A percentile compares a stretch with the other conserved stretches of the same genome.
phyloP scores from a whole-genome alignment of 2,113 vertebrate genomes.

The Marcusenius ussheri region DNA sequence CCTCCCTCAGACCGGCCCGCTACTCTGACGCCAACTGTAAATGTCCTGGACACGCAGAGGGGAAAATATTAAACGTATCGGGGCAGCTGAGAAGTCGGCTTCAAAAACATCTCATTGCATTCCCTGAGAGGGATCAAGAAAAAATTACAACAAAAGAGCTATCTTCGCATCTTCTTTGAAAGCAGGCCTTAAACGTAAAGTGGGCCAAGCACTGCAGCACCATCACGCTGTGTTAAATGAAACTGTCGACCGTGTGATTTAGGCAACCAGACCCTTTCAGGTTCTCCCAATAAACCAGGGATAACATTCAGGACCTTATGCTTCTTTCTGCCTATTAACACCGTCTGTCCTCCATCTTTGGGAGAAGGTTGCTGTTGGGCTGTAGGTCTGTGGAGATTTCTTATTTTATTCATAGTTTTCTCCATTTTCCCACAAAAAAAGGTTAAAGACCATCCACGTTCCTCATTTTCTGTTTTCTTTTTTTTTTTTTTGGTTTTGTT shows the following conservation, averaged over 20 bases:
- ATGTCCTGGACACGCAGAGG: slow-evolving; percentile 90
- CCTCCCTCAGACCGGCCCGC: slow-evolving; percentile 85
- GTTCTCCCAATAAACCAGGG: slow-evolving; percentile 6
- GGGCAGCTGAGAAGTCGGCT: slow-evolving; percentile 45
- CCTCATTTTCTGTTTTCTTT: not conserved
- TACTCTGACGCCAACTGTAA: slow-evolving; percentile 96
- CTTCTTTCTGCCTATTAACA: not conserved
- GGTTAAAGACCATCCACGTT: too few relatives aligned
- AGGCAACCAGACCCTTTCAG: not conserved
- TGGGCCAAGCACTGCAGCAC: not conserved
- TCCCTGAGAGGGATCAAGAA: slow-evolving; percentile 18
- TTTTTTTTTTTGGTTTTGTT: not conserved
- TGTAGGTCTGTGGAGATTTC: not conserved
- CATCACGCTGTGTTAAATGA: slow-evolving; percentile 8
- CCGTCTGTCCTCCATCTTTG: not conserved
- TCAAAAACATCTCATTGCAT: slow-evolving; percentile 28
- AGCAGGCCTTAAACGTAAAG: not conserved
- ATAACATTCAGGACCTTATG: not conserved
- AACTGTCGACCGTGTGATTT: not conserved
- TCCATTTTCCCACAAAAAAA: slow-evolving; percentile 13
- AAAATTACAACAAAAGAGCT: slow-evolving; percentile 23
- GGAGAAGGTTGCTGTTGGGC: not conserved
- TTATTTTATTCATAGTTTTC: not conserved
- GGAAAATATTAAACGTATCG: slow-evolving; percentile 88
- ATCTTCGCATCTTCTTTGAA: slow-evolving; percentile 41